Base-by-base conservation (phyloP, 2,113 vertebrate species). In the Chunga burmeisteri region DNA sequence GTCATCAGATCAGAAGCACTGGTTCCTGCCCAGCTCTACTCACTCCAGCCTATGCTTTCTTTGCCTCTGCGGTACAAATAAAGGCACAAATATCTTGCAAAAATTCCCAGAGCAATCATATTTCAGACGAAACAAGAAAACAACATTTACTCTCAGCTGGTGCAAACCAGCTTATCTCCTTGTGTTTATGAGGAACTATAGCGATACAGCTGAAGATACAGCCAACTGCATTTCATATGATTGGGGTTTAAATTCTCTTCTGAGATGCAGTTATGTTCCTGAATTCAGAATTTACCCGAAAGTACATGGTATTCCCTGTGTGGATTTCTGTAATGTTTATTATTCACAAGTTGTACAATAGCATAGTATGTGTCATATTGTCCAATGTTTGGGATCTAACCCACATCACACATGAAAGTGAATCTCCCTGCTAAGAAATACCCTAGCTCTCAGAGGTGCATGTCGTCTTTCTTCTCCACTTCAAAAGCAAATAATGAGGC, bases 401-500 rank as follows among this genome's bases (percentile, higher is more conserved):
- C 55, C 50, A 52, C 63, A 94, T 44, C 70, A 78, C 80, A 88
- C 55, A 63, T 90, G 55, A 93, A 95, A 94, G 90, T 55, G 38
- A 93, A 67, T 78, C 82, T 92, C 59, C 26, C 67, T 83, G 47
- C 79, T 95, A 90, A 55, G 82, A 95, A 96, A 86, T 62, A 66
- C 67, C 74, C 20, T 30, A 42, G 29, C 55, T 92, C 85, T 96
- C 85, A 92, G 80, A 95, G 82, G 79, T 92, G 20, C 38, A 47
- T 90, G 88, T 86, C 14, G 1, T 47, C 82, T 94, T 95, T 95
- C 67, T 96, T 96, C 63, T 83, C 88, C 79, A 59, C 94, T 88
- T 96, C 94, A 92, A 95, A 93, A 74, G 68, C 55, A 84, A 93
- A 86, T 90, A 97, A 95, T 84, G 86, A 95, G 72, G 55, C 2